Base-by-base conservation (phyloP, 1,140 invertebrate genomes). In the Myzus persicae region DNA sequence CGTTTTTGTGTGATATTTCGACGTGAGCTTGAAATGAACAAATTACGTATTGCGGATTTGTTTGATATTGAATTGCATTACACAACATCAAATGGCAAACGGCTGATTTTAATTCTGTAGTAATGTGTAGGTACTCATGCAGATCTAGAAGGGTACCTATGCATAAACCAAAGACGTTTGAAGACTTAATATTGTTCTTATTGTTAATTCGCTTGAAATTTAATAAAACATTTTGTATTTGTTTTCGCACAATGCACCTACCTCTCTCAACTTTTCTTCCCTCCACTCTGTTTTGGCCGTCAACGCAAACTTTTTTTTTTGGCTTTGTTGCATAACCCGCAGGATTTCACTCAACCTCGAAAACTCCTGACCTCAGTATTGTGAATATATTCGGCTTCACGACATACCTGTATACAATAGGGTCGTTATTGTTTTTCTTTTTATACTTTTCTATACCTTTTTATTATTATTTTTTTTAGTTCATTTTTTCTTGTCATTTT, bases 101-200 rank as follows among this genome's bases (percentile, higher is more conserved):
- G 11, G 31, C 5, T 31, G 7, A 20, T 46, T 48, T 24, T 14
- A 88, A 88, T 44, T 48, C 11, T 22, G 14, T 2, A 14, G n/a
- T n/a, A 22, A 85, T 26, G 40, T 85, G 26, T n/a, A n/a, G n/a
- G n/a, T 38, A 26, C 14, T 42, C 84, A 44, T 44, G 26, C 42
- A 40, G 26, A 85, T n/a, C 31, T 76, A 76, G 31, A 76, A n/a
- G 14, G 14, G 14, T 36, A 51, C n/a, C n/a, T n/a, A n/a, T n/a
- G n/a, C 1, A 51, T 26, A 90, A 38, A 24, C 22, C 44, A 88
- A 14, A 46, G n/a, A 46, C 42, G 44, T 36, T 24, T 22, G n/a
- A 51, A 51, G 46, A 89, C 87, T 89, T 51, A 51, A n/a, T 89
- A 90, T 54, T 54, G 48, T 90, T 90, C 36, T 90, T 90, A 59